A percentile compares a stretch with the other conserved stretches of the same genome.
Evolutionary conservation across 2,888 invertebrate genomes (phyloP).

Genomic region (Phyllotreta cruciferae): DNA sequence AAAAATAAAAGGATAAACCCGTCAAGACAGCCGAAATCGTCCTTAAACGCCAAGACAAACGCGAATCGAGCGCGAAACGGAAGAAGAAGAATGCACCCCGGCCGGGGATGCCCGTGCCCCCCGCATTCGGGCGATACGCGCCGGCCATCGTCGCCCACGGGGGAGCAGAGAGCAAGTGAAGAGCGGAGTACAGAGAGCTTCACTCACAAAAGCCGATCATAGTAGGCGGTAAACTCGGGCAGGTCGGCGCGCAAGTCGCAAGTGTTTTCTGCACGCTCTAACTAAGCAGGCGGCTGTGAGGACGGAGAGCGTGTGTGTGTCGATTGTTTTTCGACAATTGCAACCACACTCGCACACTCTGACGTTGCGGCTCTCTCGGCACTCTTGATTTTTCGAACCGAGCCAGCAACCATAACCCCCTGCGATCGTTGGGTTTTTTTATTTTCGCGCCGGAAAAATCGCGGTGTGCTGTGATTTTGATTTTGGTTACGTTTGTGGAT

Average conservation of each 20-base stretch:
- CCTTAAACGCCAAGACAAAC: too few species aligned
- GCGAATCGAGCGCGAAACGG: too few species aligned
- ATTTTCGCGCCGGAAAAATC: conserved; percentile 18
- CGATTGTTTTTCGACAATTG: conserved; percentile 59
- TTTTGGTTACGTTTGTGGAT: conserved; percentile 28
- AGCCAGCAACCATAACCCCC: background rate
- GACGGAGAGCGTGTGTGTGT: conserved; percentile 44
- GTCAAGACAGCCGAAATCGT: too few species aligned
- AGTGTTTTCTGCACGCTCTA: conserved; percentile 57
- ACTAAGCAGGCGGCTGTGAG: conserved; percentile 50
- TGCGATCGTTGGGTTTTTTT: conserved; percentile 2
- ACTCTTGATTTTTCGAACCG: conserved; percentile 21
- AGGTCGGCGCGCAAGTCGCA: conserved; percentile 57
- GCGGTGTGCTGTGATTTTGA: conserved; percentile 21
- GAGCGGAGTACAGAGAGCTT: conserved; percentile 28
- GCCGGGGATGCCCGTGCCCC: background rate
- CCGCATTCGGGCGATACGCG: conserved; percentile 19
- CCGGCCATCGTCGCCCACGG: conserved; percentile 27
- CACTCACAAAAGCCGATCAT: conserved; percentile 44
- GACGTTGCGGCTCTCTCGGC: conserved; percentile 36
- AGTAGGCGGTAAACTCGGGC: conserved; percentile 60
- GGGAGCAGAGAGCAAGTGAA: conserved; percentile 27
- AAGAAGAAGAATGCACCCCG: conserved; percentile 2
- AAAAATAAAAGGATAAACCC: too few species aligned
- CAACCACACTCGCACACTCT: conserved; percentile 51